Percentiles rank a stretch among this genome's conserved stretches.
Conservation (phyloP, 2,888 invertebrate genomes). For the Macrosiphum euphorbiae region DNA sequence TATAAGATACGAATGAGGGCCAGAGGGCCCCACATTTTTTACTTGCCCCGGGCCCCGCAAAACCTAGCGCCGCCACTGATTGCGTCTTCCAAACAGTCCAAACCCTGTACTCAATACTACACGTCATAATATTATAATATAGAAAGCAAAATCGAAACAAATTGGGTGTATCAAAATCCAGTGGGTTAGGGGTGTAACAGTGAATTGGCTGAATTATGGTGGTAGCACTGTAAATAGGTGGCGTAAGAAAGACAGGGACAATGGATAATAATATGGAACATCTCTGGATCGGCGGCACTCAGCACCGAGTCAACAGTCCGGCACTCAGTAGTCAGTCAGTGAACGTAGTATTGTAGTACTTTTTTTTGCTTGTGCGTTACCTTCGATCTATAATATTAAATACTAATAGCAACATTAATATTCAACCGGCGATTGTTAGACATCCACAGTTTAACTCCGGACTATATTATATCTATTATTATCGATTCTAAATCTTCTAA, state of each 20-base stretch:
- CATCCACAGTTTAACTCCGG: neutral
- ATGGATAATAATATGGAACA: too few species aligned
- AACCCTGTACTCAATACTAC: too few species aligned
- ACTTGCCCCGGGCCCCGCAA: too few species aligned
- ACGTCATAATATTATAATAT: too few species aligned
- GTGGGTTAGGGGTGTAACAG: neutral
- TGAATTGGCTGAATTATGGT: neutral
- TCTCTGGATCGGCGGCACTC: neutral
- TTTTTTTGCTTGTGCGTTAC: neutral
- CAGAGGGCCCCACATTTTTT: too few species aligned
- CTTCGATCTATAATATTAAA: neutral
- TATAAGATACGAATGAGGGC: too few species aligned
- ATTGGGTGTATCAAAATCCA: too few species aligned
- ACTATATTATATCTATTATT: neutral
- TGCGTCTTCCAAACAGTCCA: too few species aligned
- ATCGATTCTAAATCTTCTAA: neutral
- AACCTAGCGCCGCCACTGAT: too few species aligned
- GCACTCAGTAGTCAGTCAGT: neutral
- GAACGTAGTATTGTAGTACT: neutral
- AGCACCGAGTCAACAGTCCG: too few species aligned
- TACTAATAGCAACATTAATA: neutral
- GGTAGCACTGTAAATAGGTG: neutral
- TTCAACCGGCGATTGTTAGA: neutral
- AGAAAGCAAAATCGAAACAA: too few species aligned
- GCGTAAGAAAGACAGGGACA: neutral